phyloP scores from a whole-genome alignment of 2,888 invertebrate species.

The Drosophila demipolita region DNA sequence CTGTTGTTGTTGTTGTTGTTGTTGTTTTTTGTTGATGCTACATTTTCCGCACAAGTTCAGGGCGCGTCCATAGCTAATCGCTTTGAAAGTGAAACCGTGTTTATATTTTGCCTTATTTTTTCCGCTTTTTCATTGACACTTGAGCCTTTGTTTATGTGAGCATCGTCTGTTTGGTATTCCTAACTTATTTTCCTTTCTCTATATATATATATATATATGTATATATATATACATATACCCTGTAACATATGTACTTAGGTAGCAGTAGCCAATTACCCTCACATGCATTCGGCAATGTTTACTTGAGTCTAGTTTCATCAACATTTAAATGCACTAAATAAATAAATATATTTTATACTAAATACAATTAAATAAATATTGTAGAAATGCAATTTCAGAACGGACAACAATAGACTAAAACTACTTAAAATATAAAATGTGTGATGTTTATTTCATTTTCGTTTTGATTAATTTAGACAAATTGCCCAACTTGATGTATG shows the following conservation, averaged over 20 bases:
- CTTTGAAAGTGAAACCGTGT: slow-evolving; percentile 82
- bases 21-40: slow-evolving; percentile 31
- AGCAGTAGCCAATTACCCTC: slow-evolving; percentile 4
- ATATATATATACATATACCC: slow-evolving; percentile 31
- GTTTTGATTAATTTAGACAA: background rate
- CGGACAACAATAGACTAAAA: background rate
- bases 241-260: slow-evolving; percentile 10
- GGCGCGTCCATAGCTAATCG: slow-evolving; percentile 77
- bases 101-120: slow-evolving; percentile 71
- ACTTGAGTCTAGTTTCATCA: background rate
- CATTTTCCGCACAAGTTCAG: slow-evolving; percentile 63
- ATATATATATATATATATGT: background rate
- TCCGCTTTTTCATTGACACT: slow-evolving; percentile 67
- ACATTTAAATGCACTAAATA: background rate
- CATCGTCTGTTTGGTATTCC: slow-evolving; percentile 52
- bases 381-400: background rate
- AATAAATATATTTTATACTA: background rate
- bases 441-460: background rate
- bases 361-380: background rate
- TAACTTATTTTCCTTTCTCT: background rate
- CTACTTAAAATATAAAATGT: background rate
- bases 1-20: slow-evolving; percentile 24
- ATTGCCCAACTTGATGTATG: background rate
- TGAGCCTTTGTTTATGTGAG: slow-evolving; percentile 60
- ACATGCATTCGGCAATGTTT: background rate